Conservation (phyloP, 2,113 vertebrate species). For the Apodemus sylvaticus region DNA sequence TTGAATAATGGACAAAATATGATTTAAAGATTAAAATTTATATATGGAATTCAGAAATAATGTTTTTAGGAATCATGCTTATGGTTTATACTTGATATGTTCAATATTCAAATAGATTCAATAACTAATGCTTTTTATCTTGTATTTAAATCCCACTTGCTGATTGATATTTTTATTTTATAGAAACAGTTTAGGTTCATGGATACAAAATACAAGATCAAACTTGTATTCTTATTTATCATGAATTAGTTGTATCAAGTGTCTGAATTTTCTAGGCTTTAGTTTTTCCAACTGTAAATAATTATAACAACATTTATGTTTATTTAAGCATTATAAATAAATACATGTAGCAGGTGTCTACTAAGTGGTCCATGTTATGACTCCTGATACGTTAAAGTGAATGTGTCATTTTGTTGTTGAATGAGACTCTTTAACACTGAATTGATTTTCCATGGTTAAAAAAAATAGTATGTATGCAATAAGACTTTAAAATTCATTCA, state of each 20-base stretch:
- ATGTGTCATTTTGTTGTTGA: constrained; percentile 6
- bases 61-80: background rate
- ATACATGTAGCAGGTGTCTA: background rate
- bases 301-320: background rate
- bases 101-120: background rate
- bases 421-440: background rate
- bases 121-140: background rate
- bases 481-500: constrained; percentile 20
- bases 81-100: background rate
- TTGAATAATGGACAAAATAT: background rate
- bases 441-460: constrained; percentile 34
- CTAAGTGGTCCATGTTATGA: background rate
- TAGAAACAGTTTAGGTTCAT: constrained; percentile 5
- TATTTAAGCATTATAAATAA: constrained; percentile 40
- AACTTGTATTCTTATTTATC: background rate
- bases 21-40: background rate
- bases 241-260: background rate
- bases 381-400: constrained; percentile 12
- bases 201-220: background rate
- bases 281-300: background rate
- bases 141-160: background rate
- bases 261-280: background rate
- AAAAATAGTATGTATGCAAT: background rate
- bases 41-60: background rate
- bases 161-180: background rate